Conservation (phyloP, 2,888 invertebrate genomes). For the Campopleginae sp. region DNA sequence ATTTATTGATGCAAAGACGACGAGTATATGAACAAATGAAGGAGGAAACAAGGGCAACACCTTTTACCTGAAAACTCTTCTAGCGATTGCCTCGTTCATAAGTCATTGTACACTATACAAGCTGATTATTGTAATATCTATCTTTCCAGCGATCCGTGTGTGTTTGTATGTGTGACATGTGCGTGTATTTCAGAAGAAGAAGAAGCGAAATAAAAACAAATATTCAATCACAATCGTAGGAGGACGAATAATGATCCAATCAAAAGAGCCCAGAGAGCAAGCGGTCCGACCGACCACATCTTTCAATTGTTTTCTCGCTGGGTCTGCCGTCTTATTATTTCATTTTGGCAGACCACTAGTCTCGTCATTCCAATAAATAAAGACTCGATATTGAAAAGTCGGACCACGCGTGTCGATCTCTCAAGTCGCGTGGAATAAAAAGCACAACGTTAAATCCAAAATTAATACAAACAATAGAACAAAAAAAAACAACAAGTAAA, state of each 20-base stretch:
- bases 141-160: constrained; percentile 58
- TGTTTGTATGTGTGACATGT: constrained; percentile 41
- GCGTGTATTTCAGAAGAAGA: constrained; percentile 6
- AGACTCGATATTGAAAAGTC: constrained; percentile 30
- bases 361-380: constrained; percentile 58
- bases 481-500: background rate
- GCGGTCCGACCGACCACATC: constrained; percentile 6
- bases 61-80: constrained; percentile 59
- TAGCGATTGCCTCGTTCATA: constrained; percentile 68
- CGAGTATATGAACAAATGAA: constrained; percentile 21
- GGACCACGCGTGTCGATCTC: constrained; percentile 43
- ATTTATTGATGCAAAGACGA: constrained; percentile 37
- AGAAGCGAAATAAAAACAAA: constrained; percentile 19
- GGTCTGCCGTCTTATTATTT: constrained; percentile 17
- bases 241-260: constrained; percentile 5
- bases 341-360: constrained; percentile 33
- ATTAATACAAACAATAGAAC: background rate
- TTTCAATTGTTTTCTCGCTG: constrained; percentile 18
- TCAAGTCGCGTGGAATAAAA: constrained; percentile 49
- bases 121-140: constrained; percentile 62
- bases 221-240: constrained; percentile 14
- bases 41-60: constrained; percentile 28
- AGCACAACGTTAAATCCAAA: background rate
- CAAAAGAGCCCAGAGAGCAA: constrained; percentile 21
- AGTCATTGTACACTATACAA: constrained; percentile 57